phyloP scores from a whole-genome alignment of 2,888 invertebrate species.

The Saturnia pavonia region DNA sequence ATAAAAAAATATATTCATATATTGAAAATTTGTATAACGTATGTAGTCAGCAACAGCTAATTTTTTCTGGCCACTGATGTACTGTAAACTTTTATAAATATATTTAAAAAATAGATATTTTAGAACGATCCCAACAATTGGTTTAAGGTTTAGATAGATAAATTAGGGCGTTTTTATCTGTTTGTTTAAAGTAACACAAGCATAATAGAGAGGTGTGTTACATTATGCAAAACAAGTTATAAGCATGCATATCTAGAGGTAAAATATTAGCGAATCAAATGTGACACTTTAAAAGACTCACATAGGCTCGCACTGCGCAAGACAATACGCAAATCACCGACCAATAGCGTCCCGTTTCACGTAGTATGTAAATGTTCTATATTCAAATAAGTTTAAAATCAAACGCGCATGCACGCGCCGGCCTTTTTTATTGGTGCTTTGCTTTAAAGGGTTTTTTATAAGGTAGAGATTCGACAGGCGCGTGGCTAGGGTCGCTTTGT shows the following conservation, averaged over 20 bases:
- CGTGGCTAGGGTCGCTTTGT: constrained; percentile 40
- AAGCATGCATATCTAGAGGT: constrained; percentile 30
- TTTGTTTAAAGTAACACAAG: not conserved
- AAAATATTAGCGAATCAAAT: constrained; percentile 63
- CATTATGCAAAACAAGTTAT: constrained; percentile 32
- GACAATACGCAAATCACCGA: constrained; percentile 58
- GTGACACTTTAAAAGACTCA: constrained; percentile 58
- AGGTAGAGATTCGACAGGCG: constrained; percentile 29
- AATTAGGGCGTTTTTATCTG: not conserved
- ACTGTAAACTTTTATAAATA: not conserved
- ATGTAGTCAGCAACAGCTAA: no score
- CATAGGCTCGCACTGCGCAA: constrained; percentile 57
- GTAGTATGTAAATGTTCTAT: constrained; percentile 74
- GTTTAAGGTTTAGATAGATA: not conserved
- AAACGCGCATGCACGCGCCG: constrained; percentile 77
- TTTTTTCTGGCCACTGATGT: no score
- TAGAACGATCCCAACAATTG: not conserved
- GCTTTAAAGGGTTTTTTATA: constrained; percentile 54
- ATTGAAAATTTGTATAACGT: no score
- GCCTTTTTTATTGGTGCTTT: constrained; percentile 74
- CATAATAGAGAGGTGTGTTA: constrained; percentile 3
- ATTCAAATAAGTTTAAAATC: constrained; percentile 81
- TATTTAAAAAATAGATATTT: not conserved
- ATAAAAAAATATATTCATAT: no score
- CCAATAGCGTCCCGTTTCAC: constrained; percentile 60